Conservation (phyloP, 2,888 invertebrate genomes). For the Invenusta paracnida region DNA sequence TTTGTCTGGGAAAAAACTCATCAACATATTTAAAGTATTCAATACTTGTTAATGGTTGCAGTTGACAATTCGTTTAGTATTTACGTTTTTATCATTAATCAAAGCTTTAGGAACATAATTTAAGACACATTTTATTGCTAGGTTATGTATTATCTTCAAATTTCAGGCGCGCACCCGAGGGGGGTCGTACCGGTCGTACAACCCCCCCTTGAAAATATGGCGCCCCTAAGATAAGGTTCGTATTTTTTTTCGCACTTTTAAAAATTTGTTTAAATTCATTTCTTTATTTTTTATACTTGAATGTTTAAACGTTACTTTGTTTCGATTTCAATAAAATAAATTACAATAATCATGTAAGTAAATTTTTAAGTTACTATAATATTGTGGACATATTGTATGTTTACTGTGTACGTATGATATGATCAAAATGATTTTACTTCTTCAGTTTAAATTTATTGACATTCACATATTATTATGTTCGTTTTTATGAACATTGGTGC, state of each 20-base stretch:
- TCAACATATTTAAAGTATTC: too few species aligned
- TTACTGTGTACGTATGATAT: neutral
- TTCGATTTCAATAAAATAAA: neutral
- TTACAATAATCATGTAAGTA: neutral
- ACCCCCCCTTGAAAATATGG: neutral
- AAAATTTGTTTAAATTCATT: neutral
- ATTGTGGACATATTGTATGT: neutral
- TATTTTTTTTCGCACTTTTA: neutral
- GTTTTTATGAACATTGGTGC: neutral
- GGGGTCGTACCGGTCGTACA: neutral
- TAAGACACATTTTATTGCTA: too few species aligned
- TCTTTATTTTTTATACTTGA: neutral
- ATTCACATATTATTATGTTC: neutral
- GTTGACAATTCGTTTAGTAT: too few species aligned
- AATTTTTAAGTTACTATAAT: neutral
- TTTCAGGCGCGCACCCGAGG: neutral
- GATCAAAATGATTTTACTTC: neutral
- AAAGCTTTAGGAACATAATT: too few species aligned
- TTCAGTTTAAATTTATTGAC: neutral
- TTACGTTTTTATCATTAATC: too few species aligned
- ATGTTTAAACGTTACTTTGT: neutral
- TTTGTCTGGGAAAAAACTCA: too few species aligned
- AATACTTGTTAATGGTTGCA: too few species aligned
- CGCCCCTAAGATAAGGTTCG: neutral
- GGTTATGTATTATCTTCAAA: too few species aligned